phyloP scores from a whole-genome alignment of 2,113 vertebrate genomes.

The Alouatta palliata region DNA sequence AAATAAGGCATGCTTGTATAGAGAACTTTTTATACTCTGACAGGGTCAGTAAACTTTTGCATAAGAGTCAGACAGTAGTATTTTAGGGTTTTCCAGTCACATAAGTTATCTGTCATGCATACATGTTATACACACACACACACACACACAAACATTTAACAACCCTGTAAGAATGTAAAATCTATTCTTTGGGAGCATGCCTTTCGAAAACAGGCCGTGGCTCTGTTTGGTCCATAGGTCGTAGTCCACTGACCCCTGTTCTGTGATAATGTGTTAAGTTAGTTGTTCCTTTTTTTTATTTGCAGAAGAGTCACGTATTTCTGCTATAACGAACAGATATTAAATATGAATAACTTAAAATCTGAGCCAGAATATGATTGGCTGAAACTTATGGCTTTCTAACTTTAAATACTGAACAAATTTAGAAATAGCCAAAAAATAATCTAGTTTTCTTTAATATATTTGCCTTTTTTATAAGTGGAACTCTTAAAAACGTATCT shows the following conservation, averaged over 20 bases:
- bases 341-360: slow-evolving; percentile 50
- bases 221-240: neutral
- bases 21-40: neutral
- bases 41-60: neutral
- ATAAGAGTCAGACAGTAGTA: neutral
- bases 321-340: slow-evolving; percentile 38
- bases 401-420: slow-evolving; percentile 56
- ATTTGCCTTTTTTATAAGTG: slow-evolving; percentile 42
- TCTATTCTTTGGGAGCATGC: neutral
- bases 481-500: slow-evolving; percentile 49
- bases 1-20: neutral
- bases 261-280: slow-evolving; percentile 17
- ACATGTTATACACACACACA: neutral
- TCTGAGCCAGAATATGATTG: slow-evolving; percentile 50
- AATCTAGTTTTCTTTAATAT: slow-evolving; percentile 63
- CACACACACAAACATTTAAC: neutral
- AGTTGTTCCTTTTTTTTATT: neutral
- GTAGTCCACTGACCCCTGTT: neutral
- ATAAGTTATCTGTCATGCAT: neutral
- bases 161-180: neutral
- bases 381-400: slow-evolving; percentile 61
- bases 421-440: slow-evolving; percentile 68
- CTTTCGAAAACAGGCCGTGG: neutral
- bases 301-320: neutral
- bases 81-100: neutral